Base-by-base conservation (phyloP, 2,113 vertebrate genomes). In the Dendrocopos noguchii region DNA sequence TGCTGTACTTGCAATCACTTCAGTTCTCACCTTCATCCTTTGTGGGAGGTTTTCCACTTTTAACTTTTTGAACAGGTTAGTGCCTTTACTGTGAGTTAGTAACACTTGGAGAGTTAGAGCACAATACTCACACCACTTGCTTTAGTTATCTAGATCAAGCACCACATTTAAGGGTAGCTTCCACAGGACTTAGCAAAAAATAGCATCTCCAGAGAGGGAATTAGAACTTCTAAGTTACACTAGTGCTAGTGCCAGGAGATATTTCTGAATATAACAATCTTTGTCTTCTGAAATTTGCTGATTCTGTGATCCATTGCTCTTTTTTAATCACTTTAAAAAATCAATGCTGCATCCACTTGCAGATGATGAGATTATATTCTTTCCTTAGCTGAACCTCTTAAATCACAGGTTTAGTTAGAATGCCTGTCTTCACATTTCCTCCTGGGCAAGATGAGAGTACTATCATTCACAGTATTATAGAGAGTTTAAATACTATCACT, bases 401-500 rank as follows among this genome's bases (percentile, higher is more conserved):
- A 95, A 92, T 88, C 47, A 94, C 27, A 55, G 61, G 10, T 42
- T 90, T 74, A 70, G 53, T 70, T 66, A 93, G 22, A 80, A 91
- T 60, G 59, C 52, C 47, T 75, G 31, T 36, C 61, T 73, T 59
- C 71, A 75, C 68, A 36, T 94, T 81, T 87, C 64, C 90, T 95
- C 67, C 56, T 28, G 64, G 90, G 78, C 55, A 47, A 90, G 87
- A 95, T 63, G 20, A 95, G 82, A 95, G 74, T 2, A 21, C 52
- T 77, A 87, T 79, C 53, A 92, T 75, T 94, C 80, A 72, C 75
- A 73, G 33, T 56, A 33, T 42, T 97, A 84, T 4, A 74, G 28
- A 77, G 84, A 87, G 78, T 93, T 97, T 93, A 97, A 95, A 89
- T 83, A 87, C 84, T 79, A 85, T 80, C 88, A 52, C 91, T 96